Evolutionary conservation across 2,113 vertebrate genomes (phyloP).

Genomic region (Ellobius talpinus): DNA sequence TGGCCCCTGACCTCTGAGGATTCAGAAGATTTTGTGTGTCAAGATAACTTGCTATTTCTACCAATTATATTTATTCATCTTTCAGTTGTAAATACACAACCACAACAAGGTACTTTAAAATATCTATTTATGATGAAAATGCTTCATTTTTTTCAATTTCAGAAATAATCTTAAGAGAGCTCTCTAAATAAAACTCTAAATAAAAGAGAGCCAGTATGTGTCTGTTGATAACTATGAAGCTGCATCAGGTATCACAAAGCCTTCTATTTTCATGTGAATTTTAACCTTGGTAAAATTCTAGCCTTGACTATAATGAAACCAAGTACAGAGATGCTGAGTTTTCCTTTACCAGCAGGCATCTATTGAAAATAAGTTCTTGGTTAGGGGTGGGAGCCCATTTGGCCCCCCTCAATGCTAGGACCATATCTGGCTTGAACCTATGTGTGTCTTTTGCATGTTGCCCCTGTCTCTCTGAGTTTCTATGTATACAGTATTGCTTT

Average conservation of each 20-base stretch:
- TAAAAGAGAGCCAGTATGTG: not conserved
- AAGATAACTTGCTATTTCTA: not conserved
- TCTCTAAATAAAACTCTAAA: conserved; percentile 14
- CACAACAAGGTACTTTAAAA: not conserved
- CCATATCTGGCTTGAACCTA: not conserved
- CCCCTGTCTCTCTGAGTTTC: not conserved
- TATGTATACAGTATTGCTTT: too few relatives aligned
- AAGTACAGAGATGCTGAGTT: not conserved
- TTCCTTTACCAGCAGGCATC: not conserved
- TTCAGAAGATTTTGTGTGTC: not conserved
- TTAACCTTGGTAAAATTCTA: not conserved
- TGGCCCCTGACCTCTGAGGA: too few relatives aligned
- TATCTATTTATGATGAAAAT: not conserved
- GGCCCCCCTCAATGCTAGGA: not conserved
- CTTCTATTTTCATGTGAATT: not conserved
- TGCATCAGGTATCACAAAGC: not conserved
- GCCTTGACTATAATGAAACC: not conserved
- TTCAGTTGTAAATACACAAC: not conserved
- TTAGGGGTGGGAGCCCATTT: not conserved
- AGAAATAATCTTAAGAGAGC: not conserved
- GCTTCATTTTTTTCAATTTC: not conserved
- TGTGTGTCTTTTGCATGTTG: not conserved
- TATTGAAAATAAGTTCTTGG: not conserved
- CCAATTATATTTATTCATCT: not conserved
- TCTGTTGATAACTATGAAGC: not conserved